These are phyloP conservation scores for Gasterosteus aculeatus DNA, from an alignment of 2,113 vertebrate species.

Conservation along the genomic window DNA sequence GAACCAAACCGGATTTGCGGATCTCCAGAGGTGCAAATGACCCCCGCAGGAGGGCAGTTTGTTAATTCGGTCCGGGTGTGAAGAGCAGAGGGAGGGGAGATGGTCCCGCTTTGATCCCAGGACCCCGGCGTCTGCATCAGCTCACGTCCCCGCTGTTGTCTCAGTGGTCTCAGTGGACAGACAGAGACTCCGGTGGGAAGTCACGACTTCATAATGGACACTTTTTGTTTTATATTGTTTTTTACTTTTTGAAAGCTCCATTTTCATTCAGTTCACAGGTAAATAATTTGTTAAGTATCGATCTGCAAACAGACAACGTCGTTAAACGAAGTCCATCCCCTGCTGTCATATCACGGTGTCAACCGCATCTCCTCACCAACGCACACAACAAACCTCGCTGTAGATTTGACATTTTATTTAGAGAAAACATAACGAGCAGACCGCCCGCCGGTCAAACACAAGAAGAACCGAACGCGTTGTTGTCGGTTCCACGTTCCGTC, in stretches of 20 bases:
- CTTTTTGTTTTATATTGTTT: neutral
- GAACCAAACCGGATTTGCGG: constrained; percentile 55
- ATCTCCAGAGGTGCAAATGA: constrained; percentile 44
- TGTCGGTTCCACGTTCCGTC: constrained; percentile 3
- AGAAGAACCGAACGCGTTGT: constrained; percentile 22
- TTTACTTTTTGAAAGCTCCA: neutral
- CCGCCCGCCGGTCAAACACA: neutral
- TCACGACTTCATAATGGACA: constrained; percentile 10
- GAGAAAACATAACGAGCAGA: constrained; percentile 24
- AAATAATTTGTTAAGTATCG: neutral
- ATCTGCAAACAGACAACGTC: neutral
- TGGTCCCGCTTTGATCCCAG: constrained; percentile 67
- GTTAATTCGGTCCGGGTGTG: constrained; percentile 52
- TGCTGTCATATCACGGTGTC: too few species aligned
- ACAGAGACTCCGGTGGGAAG: constrained; percentile 27
- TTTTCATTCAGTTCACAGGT: neutral
- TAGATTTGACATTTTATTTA: constrained; percentile 48
- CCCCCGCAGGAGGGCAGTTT: constrained; percentile 26
- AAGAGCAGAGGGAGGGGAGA: neutral
- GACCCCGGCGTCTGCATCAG: constrained; percentile 6
- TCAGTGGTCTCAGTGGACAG: neutral
- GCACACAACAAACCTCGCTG: neutral
- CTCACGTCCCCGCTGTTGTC: neutral
- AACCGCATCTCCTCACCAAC: neutral
- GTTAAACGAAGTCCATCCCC: too few species aligned